Percentiles rank a stretch among this genome's conserved stretches.
phyloP scores from a whole-genome alignment of 1,140 invertebrate genomes.

The Drosophila lacertosa region DNA sequence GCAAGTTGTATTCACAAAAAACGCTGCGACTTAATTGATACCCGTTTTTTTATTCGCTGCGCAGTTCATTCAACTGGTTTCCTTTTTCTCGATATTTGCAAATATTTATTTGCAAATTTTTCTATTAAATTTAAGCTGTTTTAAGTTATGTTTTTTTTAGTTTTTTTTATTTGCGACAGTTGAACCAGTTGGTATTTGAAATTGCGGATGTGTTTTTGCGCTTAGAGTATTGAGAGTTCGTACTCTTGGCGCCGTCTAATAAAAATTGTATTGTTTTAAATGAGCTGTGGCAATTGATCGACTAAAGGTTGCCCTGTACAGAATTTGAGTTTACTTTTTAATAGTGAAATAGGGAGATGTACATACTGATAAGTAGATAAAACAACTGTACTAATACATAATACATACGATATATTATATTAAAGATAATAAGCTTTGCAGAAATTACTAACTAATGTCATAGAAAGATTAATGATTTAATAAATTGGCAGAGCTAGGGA shows the following conservation, averaged over 20 bases:
- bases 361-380: too few relatives aligned
- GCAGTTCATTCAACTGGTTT: constrained; percentile 47
- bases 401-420: too few relatives aligned
- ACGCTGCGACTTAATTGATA: constrained; percentile 27
- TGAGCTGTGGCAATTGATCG: background rate
- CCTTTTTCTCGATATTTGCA: constrained; percentile 4
- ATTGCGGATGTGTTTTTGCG: background rate
- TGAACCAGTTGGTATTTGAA: background rate
- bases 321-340: background rate
- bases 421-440: too few relatives aligned
- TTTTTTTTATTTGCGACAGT: background rate
- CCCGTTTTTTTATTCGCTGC: constrained; percentile 10
- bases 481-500: too few relatives aligned
- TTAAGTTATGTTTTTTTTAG: background rate
- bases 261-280: background rate
- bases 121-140: background rate
- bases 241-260: constrained; percentile 5
- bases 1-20: constrained; percentile 24
- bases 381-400: too few relatives aligned
- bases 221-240: background rate
- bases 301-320: background rate
- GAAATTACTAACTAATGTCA: too few relatives aligned
- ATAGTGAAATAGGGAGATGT: too few relatives aligned
- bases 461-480: too few relatives aligned
- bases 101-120: constrained; percentile 27